phyloP scores from a whole-genome alignment of 2,113 vertebrate species.

The Corythoichthys haematopterus region DNA sequence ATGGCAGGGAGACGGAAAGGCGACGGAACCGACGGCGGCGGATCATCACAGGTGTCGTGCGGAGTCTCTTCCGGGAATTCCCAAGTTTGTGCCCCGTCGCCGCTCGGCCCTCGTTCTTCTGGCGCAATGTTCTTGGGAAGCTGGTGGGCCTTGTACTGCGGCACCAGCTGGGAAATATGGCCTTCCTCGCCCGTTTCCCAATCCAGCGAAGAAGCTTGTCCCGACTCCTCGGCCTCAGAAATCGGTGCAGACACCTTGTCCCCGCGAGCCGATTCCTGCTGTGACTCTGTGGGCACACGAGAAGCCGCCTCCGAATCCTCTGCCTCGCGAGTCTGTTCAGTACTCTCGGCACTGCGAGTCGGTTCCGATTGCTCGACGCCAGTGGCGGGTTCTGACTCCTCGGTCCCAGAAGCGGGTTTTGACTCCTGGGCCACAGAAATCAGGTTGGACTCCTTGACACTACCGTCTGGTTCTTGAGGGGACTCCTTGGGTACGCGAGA shows the following conservation, averaged over 20 bases:
- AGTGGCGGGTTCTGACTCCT: too few species aligned
- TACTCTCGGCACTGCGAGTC: too few species aligned
- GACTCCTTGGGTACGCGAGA: too few species aligned
- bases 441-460: too few species aligned
- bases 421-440: background rate
- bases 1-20: background rate
- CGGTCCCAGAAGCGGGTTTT: slow-evolving; percentile 8
- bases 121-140: slow-evolving; percentile 57
- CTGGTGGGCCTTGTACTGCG: slow-evolving; percentile 75
- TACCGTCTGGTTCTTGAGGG: too few species aligned
- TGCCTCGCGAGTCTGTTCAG: too few species aligned
- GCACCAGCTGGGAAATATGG: slow-evolving; percentile 47
- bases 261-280: too few species aligned
- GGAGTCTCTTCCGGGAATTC: slow-evolving; percentile 5
- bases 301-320: too few species aligned
- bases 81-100: background rate
- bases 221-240: slow-evolving; percentile 39
- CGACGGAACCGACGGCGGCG: too few species aligned
- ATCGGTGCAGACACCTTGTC: too few species aligned
- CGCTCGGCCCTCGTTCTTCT: background rate
- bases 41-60: background rate
- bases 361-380: too few species aligned
- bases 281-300: too few species aligned
- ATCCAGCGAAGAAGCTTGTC: slow-evolving; percentile 28
- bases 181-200: slow-evolving; percentile 51